Evolutionary conservation across 2,113 vertebrate species (phyloP), one percentile per base, ranked within the genome.

Genomic region (Oreochromis tanganicae): DNA sequence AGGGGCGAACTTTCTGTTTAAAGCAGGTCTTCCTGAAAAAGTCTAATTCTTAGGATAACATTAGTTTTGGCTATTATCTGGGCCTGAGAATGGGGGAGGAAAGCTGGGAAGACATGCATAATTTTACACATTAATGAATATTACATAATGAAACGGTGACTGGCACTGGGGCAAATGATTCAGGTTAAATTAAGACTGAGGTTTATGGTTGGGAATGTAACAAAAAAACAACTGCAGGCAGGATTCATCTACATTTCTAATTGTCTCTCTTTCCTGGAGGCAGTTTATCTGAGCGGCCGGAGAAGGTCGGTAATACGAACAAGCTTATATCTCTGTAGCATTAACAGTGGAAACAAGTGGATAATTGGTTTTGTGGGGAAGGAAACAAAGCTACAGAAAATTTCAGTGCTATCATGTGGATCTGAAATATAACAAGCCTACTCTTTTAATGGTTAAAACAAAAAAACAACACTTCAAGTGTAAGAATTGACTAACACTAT

Each of bases 1-100:
- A 66, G 46, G 27, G 17, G 27, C 2, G 6, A 78, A 78, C 27
- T 78, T 78, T 78, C 27, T 13, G 6, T 78, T n/a, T 78, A 50
- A 79, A 80, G 83, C 87, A 82, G 66, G 29, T 85, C 85, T 59
- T 89, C 54, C 52, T 86, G 38, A 82, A 84, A 84, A 87, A 85
- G 29, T 41, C 46, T 46, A 1, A 73, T 46, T 79, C 84, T 80
- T 13, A 50, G 68, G 46, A 80, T 56, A 54, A 41, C 13, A 59
- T 86, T 75, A 36, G 24, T 82, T 73, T 56, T 75, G 61, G 32
- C 61, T 82, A 54, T 24, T 4, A 50, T 59, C 93, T 83, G 59
- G 80, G 38, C 79, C 78, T 75, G 17, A 61, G 46, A 85, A 63
- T 19, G 6, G 46, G 57, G 2, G 29, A 73, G 27, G 68, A 38